Evolutionary conservation across 2,797 vertebrate species (phyloP).

Genomic region (Harpagifer antarcticus): DNA sequence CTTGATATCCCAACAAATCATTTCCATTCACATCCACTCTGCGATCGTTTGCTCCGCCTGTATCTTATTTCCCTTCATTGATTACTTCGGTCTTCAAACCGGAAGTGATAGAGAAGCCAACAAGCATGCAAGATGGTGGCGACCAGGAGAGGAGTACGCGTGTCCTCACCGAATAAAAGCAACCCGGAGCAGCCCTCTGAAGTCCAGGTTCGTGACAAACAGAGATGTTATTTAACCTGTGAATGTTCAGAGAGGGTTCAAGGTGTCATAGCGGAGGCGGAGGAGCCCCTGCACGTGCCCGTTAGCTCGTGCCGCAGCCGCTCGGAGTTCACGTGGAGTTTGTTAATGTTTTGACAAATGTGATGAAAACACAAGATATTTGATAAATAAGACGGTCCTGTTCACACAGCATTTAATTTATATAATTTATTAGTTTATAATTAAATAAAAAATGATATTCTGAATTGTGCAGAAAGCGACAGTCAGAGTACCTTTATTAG

Average conservation of each 20-base stretch:
- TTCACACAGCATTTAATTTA: neutral
- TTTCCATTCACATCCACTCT: conserved; percentile 8
- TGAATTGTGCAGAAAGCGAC: too few relatives aligned
- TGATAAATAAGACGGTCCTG: rapidly evolving
- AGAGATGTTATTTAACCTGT: rapidly evolving
- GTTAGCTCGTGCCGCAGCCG: neutral
- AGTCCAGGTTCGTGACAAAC: conserved; percentile 57
- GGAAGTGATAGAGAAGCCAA: conserved; percentile 54
- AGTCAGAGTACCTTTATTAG: too few relatives aligned
- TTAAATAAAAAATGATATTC: too few relatives aligned
- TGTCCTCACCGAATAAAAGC: conserved; percentile 51
- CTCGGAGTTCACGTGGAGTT: conserved; percentile 68
- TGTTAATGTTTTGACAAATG: neutral
- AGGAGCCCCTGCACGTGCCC: neutral
- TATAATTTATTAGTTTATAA: too few relatives aligned
- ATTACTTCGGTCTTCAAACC: conserved; percentile 52
- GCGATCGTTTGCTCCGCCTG: conserved; percentile 45
- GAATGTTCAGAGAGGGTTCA: rapidly evolving
- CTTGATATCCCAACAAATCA: too few relatives aligned
- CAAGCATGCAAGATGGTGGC: conserved; percentile 83
- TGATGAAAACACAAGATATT: neutral
- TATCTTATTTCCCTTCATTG: neutral
- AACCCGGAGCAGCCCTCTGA: conserved; percentile 27
- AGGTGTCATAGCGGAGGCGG: rapidly evolving
- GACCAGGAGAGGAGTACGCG: conserved; percentile 81